Evolutionary conservation across 2,888 invertebrate species (phyloP).

Genomic region (Nomada ferruginata): DNA sequence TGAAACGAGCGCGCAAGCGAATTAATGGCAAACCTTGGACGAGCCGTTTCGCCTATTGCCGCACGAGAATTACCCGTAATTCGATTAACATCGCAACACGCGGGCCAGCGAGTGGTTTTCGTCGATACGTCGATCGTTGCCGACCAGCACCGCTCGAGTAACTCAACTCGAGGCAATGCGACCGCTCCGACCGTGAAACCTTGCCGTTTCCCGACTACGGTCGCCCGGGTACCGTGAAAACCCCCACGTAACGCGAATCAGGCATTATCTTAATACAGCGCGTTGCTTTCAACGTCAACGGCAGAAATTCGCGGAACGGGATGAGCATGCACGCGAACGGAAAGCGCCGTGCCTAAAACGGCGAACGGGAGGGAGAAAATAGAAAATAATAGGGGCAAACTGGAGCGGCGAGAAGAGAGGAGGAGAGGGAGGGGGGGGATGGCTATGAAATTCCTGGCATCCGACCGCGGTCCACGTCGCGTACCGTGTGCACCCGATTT

Average conservation of each 20-base stretch:
- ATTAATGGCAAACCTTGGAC: neutral
- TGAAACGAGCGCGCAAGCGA: neutral
- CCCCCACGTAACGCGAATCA: no score
- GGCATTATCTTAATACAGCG: constrained; percentile 14
- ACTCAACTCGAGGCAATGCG: no score
- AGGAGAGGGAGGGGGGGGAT: constrained; percentile 1
- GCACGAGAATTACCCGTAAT: neutral
- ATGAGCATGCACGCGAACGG: constrained; percentile 19
- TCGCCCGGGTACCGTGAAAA: no score
- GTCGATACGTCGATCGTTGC: neutral
- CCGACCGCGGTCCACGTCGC: constrained; percentile 34
- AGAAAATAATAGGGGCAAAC: constrained; percentile 50
- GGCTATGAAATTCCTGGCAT: constrained; percentile 52
- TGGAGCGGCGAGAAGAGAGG: neutral
- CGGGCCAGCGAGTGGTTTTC: neutral
- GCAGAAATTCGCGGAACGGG: constrained; percentile 4
- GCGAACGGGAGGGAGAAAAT: constrained; percentile 20
- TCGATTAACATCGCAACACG: neutral
- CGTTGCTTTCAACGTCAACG: neutral
- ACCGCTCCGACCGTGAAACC: no score
- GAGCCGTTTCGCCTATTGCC: no score
- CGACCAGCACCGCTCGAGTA: constrained; percentile 1
- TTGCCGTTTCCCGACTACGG: no score
- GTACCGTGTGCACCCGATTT: constrained; percentile 44
- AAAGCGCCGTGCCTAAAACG: constrained; percentile 5